Conservation (phyloP, 2,797 vertebrate species). For the Crocidura indochinensis region DNA sequence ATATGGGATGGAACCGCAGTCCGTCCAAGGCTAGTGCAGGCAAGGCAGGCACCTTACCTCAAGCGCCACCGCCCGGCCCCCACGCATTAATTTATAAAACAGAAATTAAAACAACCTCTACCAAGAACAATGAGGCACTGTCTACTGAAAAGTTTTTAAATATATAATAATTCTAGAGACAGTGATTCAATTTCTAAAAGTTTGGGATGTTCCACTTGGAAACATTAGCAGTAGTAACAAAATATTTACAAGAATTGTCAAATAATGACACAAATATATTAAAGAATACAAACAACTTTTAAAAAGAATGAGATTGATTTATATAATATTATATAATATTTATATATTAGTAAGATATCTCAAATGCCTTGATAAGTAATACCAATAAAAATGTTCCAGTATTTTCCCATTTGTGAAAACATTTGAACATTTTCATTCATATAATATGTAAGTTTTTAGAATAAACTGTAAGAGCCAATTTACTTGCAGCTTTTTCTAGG, state of each 20-base stretch:
- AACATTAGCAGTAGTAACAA: slow-evolving; percentile 35
- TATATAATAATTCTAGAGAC: no score
- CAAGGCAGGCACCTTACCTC: no score
- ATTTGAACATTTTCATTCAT: neutral
- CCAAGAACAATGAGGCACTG: slow-evolving; percentile 20
- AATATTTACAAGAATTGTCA: slow-evolving; percentile 13
- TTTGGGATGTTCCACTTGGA: neutral
- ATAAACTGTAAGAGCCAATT: neutral
- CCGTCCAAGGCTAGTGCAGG: no score
- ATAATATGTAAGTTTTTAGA: neutral
- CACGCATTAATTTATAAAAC: neutral
- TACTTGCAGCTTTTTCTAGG: slow-evolving; percentile 4
- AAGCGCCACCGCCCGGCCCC: no score
- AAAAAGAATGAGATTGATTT: slow-evolving; percentile 21
- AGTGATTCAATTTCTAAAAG: slow-evolving; percentile 5
- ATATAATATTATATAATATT: no score
- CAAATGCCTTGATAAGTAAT: neutral
- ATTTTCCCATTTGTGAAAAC: slow-evolving; percentile 9
- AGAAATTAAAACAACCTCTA: slow-evolving; percentile 24
- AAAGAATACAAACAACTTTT: slow-evolving; percentile 25
- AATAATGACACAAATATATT: neutral
- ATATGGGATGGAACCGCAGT: no score
- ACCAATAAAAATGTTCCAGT: neutral
- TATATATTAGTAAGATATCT: neutral
- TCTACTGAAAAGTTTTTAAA: neutral